Conservation (phyloP, 2,888 invertebrate species). For the Drosophila pegasa region DNA sequence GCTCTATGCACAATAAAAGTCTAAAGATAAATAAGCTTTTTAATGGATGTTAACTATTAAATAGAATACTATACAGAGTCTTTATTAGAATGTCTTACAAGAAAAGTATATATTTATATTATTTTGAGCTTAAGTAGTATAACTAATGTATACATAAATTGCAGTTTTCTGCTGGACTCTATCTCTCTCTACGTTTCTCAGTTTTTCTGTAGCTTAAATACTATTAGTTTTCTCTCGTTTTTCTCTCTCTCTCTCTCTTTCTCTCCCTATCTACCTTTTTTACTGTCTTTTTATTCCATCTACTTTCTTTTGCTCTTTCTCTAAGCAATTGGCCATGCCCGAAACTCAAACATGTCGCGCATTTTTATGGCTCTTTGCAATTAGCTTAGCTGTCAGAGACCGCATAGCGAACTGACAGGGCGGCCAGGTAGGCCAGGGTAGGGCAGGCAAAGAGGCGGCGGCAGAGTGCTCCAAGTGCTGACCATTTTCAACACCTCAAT, state of each 20-base stretch:
- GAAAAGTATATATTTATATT: too few relatives aligned
- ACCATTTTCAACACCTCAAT: slow-evolving; percentile 72
- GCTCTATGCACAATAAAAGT: too few relatives aligned
- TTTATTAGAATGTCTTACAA: too few relatives aligned
- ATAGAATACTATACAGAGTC: too few relatives aligned
- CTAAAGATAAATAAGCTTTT: too few relatives aligned
- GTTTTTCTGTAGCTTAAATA: not conserved
- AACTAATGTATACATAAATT: too few relatives aligned
- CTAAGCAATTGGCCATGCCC: slow-evolving; percentile 9
- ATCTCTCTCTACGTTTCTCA: too few relatives aligned
- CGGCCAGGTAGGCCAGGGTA: not conserved
- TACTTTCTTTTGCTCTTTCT: not conserved
- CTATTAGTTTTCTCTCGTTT: not conserved
- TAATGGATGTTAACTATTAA: too few relatives aligned
- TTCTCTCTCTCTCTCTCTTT: not conserved
- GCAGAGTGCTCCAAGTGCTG: slow-evolving; percentile 2
- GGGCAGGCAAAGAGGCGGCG: not conserved
- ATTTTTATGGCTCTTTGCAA: slow-evolving; percentile 77
- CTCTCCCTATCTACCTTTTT: not conserved
- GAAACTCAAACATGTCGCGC: slow-evolving; percentile 58
- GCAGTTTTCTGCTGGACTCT: too few relatives aligned
- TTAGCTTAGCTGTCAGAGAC: slow-evolving; percentile 58
- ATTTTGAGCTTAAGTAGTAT: too few relatives aligned
- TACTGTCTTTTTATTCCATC: not conserved
- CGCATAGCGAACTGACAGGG: slow-evolving; percentile 15